These are phyloP conservation scores for Argyrosomus regius DNA, from an alignment of 2,797 vertebrate species.

Conservation along the genomic window DNA sequence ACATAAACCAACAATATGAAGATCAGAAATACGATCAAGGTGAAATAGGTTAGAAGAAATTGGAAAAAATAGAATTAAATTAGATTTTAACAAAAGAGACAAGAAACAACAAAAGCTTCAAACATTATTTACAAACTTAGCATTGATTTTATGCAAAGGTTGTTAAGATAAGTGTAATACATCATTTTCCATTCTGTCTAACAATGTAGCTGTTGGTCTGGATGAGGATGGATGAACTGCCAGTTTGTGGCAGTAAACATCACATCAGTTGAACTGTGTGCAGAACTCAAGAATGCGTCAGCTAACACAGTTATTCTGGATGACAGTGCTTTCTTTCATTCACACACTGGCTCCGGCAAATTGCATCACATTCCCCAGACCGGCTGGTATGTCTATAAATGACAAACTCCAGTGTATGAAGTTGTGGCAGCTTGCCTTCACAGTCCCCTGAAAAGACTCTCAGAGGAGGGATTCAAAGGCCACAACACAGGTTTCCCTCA, in stretches of 20 bases:
- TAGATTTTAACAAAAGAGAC: neutral
- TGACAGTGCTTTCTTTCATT: conserved; percentile 72
- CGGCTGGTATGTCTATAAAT: conserved; percentile 55
- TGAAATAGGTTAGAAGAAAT: neutral
- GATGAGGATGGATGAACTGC: neutral
- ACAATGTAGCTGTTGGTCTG: neutral
- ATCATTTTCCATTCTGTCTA: neutral
- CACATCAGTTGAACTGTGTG: neutral
- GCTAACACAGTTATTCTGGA: conserved; percentile 61
- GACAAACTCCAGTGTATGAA: conserved; percentile 37
- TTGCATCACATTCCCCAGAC: conserved; percentile 62
- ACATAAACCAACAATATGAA: neutral
- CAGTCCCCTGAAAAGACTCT: conserved; percentile 19
- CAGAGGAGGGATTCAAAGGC: neutral
- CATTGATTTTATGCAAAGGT: too few species aligned
- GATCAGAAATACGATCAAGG: neutral
- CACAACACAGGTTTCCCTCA: neutral
- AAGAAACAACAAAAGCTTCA: neutral
- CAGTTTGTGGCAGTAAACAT: conserved; percentile 13
- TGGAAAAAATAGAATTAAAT: neutral
- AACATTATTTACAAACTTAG: neutral
- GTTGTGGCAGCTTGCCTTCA: conserved; percentile 18
- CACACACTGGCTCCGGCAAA: conserved; percentile 38
- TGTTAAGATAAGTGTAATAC: neutral
- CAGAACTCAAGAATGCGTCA: conserved; percentile 51